Evolutionary conservation across 2,888 invertebrate species (phyloP), one percentile per base, ranked within the genome.

Genomic region (Palloptera scutellata): DNA sequence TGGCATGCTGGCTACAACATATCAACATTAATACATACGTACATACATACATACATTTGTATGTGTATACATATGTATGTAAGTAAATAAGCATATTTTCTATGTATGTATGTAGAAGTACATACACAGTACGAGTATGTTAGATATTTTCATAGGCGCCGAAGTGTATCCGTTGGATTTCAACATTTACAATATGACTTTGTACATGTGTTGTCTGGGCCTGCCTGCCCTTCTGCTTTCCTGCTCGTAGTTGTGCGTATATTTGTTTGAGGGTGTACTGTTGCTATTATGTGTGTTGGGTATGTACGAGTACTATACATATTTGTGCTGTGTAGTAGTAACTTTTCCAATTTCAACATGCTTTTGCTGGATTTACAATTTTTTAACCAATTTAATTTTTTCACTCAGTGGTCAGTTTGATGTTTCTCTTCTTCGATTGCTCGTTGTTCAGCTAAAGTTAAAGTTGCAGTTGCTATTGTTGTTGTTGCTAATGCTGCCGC

Each of bases 321-420:
- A 63, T 63, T 58, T 59, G 59, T 63, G 67, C 53, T 45, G 42
- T 53, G 58, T 48, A 13, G 59, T 53, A 57, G 43, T 63, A 67
- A 67, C 67, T 67, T 67, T 67, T 63, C 51, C 63, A 67, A 67
- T 67, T 67, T 67, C 63, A 63, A 63, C 58, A 63, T 63, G 48
- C 63, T 67, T 63, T 63, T 20, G 67, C 48, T 48, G 59, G 52
- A 52, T 17, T 59, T 63, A 48, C 20, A 60, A 30, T 48, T 60
- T 60, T 20, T 40, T 57, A 13, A 13, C 19, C 20, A 20, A 30
- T 57, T 40, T 5, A 11, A 13, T 20, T 20, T 53, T 53, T n/a
- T 15, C 1, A 17, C 8, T n/a, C 15, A 19, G 19, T 12, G 19
- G 17, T 17, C 20, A 15, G 17, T 53, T 17, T 53, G 12, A 17